Evolutionary conservation across 2,888 invertebrate species (phyloP), one percentile per base, ranked within the genome.

Genomic region (Proisotoma minuta): DNA sequence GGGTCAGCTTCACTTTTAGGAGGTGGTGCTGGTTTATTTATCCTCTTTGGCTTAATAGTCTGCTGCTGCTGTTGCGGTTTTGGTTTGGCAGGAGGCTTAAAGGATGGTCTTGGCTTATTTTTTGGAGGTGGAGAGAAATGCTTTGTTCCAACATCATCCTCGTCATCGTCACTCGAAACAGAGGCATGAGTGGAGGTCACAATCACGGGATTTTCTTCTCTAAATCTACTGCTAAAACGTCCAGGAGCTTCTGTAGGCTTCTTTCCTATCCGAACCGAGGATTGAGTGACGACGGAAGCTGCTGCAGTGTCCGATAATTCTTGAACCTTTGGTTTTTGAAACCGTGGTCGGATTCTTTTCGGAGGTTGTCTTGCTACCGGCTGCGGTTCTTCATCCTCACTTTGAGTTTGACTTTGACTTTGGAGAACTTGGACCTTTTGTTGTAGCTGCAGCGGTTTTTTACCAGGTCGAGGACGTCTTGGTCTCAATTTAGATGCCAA

Each of bases 161-260:
- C 29, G 12, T 54, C 40, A 12, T 54, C 54, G 22, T 20, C 39
- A 12, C 39, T 12, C 1, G 57, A 52, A 3, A 49, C 47, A 3
- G 65, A 48, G 0, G 65, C 48, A 26, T 58, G 56, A 1, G 59
- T 51, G 28, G 60, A 56, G 18, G 48, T 28, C 20, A 23, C 39
- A 61, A 24, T 1, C 3, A 43, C 20, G 20, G 53, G 20, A 10
- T 8, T 8, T 28, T 63, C 60, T 23, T 72, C 70, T 28, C 70
- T 26, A 53, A 65, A 72, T 2, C 70, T 59, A 57, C 69, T 69
- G 51, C 70, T 71, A 43, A 72, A 72, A 58, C 70, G 60, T 47
- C 69, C 69, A 1, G 72, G 72, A 49, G 69, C 66, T 59, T 69
- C 69, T 2, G 72, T 72, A 10, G 72, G 72, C 26, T 72, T 72